phyloP scores from a whole-genome alignment of 2,113 vertebrate species.

The Phylloscopus whistleri region DNA sequence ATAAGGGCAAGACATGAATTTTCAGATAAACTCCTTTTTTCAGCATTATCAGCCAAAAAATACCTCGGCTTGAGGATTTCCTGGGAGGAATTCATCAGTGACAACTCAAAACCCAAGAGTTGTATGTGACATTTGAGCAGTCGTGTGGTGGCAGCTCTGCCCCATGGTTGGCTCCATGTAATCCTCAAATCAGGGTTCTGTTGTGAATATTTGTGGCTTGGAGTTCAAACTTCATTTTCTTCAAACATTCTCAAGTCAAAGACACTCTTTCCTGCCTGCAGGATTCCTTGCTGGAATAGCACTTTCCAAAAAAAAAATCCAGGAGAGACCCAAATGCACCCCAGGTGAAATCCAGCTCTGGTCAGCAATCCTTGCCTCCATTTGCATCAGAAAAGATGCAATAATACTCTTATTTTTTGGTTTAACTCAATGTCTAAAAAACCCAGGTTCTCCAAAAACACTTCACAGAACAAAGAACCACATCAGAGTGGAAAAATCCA shows the following conservation, averaged over 20 bases:
- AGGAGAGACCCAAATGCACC: neutral
- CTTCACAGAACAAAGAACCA: neutral
- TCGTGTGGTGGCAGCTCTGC: neutral
- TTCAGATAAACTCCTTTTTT: neutral
- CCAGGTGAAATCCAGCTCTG: neutral
- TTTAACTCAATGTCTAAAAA: neutral
- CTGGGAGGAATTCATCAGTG: neutral
- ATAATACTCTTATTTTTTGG: neutral
- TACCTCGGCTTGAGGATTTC: fast-evolving
- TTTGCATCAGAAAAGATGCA: neutral
- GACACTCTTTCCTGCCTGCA: neutral
- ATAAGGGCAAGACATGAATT: neutral
- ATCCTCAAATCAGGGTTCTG: neutral
- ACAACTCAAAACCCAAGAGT: fast-evolving
- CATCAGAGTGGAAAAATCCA: neutral
- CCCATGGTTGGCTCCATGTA: neutral
- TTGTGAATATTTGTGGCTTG: conserved; percentile 37
- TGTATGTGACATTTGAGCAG: neutral
- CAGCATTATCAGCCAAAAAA: neutral
- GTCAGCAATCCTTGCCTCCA: neutral
- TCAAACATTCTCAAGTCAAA: neutral
- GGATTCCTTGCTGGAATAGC: neutral
- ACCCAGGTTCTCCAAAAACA: fast-evolving
- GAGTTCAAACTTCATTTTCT: conserved; percentile 32
- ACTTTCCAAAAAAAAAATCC: neutral